Evolutionary conservation across 2,113 vertebrate species (phyloP), one percentile per base, ranked within the genome.

Genomic region (Ciconia boyciana): DNA sequence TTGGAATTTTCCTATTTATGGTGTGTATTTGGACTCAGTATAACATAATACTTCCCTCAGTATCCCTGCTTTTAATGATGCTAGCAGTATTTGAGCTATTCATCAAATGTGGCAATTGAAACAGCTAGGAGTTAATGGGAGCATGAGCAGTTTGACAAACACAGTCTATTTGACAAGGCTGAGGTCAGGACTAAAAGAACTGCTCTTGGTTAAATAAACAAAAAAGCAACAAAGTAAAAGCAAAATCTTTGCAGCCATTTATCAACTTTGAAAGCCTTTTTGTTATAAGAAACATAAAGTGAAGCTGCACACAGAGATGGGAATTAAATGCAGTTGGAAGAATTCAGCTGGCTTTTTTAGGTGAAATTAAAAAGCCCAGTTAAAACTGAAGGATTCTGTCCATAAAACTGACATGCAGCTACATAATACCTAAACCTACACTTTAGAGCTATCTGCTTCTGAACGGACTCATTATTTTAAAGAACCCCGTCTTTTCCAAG

Each of bases 141-240:
- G 94, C 94, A 97, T 95, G 91, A 97, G 93, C 85, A 96, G 95
- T 97, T 97, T 96, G 96, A 96, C 95, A 96, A 97, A 97, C 96
- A 97, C 31, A 92, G 83, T 94, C 94, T 94, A 93, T 97, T 96
- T 97, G 97, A 97, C 96, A 97, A 97, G 95, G 90, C 84, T 93
- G 95, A 93, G 96, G 95, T 97, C 96, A 96, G 93, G 86, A 93
- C 95, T 91, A 70, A 97, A 96, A 96, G 94, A 97, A 77, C 91
- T 88, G 85, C 83, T 97, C 94, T 97, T 96, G 88, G 81, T 97
- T 96, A 98, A 98, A 96, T 93, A 97, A 97, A 97, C 94, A 97
- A 93, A 95, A 94, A 97, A 97, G 95, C 77, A 96, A 95, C 94
- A 96, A 97, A 97, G 96, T 97, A 97, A 97, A 95, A 97, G 93